Percentiles rank a stretch among this genome's conserved stretches.
phyloP scores from a whole-genome alignment of 2,888 invertebrate species.

The Plebejus anna region DNA sequence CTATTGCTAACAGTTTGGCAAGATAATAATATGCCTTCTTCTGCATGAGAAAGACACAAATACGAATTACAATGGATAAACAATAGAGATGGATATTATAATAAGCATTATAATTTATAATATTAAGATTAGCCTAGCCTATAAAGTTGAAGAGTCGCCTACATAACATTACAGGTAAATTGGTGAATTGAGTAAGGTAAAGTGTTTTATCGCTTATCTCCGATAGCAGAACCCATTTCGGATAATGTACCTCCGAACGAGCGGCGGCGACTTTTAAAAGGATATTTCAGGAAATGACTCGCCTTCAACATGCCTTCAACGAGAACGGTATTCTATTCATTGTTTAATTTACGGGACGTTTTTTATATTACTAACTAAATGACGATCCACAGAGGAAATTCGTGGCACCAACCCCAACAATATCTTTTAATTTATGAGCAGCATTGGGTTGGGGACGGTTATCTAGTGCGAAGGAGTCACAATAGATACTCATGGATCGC shows the following conservation, averaged over 20 bases:
- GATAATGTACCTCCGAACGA: not conserved
- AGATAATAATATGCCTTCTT: too few species aligned
- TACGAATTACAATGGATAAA: too few species aligned
- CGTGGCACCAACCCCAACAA: too few species aligned
- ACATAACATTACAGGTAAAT: conserved; percentile 8
- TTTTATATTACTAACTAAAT: not conserved
- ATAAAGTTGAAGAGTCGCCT: not conserved
- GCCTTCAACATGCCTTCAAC: not conserved
- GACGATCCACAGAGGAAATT: too few species aligned
- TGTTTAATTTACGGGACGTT: not conserved
- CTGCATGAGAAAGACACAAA: too few species aligned
- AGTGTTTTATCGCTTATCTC: not conserved
- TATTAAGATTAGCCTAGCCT: not conserved
- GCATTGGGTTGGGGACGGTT: too few species aligned
- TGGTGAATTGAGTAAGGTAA: not conserved
- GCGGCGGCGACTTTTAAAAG: not conserved
- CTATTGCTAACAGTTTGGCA: too few species aligned
- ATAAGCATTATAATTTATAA: too few species aligned
- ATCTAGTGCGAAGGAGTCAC: too few species aligned
- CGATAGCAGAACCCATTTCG: not conserved
- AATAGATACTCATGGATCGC: too few species aligned
- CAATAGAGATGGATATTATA: not conserved
- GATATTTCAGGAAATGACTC: not conserved
- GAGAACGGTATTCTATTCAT: not conserved
- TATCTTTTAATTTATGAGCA: too few species aligned